Base-by-base conservation (phyloP, 2,113 vertebrate genomes). In the Scomber scombrus region DNA sequence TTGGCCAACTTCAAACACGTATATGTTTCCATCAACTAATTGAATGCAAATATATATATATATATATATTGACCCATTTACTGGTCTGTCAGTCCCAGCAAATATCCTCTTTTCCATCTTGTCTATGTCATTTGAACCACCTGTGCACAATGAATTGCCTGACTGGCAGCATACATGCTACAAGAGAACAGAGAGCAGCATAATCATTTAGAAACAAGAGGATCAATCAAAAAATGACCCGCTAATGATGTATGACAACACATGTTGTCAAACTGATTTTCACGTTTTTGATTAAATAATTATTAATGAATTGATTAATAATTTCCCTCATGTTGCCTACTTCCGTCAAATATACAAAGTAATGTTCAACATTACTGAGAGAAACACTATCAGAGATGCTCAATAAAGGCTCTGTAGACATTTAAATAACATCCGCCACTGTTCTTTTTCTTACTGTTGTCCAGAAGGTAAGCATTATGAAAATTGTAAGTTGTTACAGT, bases 301-400 rank as follows among this genome's bases (percentile, higher is more conserved):
- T 2, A 26, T 26, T 26, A 26, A 40, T 1, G 7, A 64, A 47
- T 34, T 10, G 4, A 61, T 80, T 18, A 13, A 29, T 50, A 0
- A 15, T 31, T 47, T 57, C 49, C 47, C 7, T 60, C n/a, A 4
- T 21, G 45, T 69, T 57, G 19, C 49, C 47, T 77, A 56, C 45
- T 46, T 67, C 15, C 47, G 46, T 75, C 12, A 63, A 56, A 62
- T 46, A 60, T 21, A 40, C 68, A 15, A 71, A 78, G 18, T 5
- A 56, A 47, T 57, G 18, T 52, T 54, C 31, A 34, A 40, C 34
- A 40, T 18, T 26, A 26, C 23, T 26, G 3, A 26, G 23, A 26
- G 23, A 26, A 26, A 43, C 31, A 40, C 31, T 56, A 46, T 52
- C 3, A 31, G 12, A 63, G 71, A 60, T 29, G 12, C 11, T 60